Evolutionary conservation across 64 coral and sea anemone species (phyloP), one percentile per base, ranked within the genome.

Genomic region (Porites lutea): DNA sequence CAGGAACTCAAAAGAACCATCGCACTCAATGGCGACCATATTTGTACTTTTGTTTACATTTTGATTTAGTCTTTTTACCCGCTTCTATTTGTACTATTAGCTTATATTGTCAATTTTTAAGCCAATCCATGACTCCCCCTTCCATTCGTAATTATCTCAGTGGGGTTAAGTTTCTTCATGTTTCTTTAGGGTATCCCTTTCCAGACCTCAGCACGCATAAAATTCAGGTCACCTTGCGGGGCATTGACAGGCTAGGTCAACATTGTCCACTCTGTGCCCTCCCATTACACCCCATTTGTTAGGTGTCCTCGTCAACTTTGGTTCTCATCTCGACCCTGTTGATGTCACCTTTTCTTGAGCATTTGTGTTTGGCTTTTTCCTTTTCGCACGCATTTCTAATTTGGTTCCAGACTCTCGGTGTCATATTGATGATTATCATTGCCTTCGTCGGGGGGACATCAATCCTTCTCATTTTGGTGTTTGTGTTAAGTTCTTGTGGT

Each of bases 71-170:
- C 3, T 16, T 72, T 2, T 19, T 88, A 1, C 71, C 72, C 13
- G 52, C 51, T 4, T 43, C 63, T 1, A 13, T 51, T 14, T 20
- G 77, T 10, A 47, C 55, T 62, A 21, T 77, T 60, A 58, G 50
- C 16, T 59, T 88, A 6, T 88, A 44, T 77, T 58, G n/a, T 19
- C 71, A 88, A 49, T 88, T 61, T 61, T 50, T 77, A 43, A 88
- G 87, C 77, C 37, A 52, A 13, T 47, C 71, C 9, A 12, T 88
- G 20, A 88, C 87, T 37, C 87, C 87, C 16, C 10, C 16, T 0
- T 88, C 73, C 19, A 18, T 88, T 8, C 70, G 52, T 27, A 88
- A 88, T 44, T 88, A 75, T 59, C 11, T 88, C 61, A 89, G 85
- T 87, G 69, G 68, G 85, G 67, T 74, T 37, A 74, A 87, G 48